phyloP scores from a whole-genome alignment of 2,888 invertebrate genomes.

The Kryphioiulus occultus region DNA sequence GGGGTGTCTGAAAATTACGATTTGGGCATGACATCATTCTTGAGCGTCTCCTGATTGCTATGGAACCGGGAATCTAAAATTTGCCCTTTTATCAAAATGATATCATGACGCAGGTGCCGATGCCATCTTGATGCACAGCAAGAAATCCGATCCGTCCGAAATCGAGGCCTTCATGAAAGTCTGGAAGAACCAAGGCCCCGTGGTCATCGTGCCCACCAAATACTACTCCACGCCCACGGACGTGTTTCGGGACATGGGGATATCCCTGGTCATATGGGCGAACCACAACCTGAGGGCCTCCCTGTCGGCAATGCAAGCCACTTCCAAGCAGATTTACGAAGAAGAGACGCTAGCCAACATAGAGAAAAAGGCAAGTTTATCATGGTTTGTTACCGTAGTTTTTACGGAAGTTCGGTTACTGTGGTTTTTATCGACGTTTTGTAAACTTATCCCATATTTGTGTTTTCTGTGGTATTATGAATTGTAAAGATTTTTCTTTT shows the following conservation, averaged over 20 bases:
- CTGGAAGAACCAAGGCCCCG: slow-evolving; percentile 65
- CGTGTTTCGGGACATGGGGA: slow-evolving; percentile 61
- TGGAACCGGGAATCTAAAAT: too few species aligned
- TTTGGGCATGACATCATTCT: too few species aligned
- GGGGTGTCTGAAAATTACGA: too few species aligned
- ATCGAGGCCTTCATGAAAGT: slow-evolving; percentile 64
- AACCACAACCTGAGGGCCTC: slow-evolving; percentile 64
- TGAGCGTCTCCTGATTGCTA: too few species aligned
- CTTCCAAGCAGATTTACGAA: slow-evolving; percentile 60
- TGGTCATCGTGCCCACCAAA: slow-evolving; percentile 65
- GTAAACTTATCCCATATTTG: neutral
- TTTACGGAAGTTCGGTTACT: neutral
- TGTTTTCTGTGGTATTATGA: neutral
- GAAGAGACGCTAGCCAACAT: slow-evolving; percentile 61
- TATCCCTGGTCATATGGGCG: slow-evolving; percentile 64
- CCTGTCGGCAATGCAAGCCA: slow-evolving; percentile 63
- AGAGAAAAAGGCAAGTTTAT: slow-evolving; percentile 60
- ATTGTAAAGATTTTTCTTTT: neutral
- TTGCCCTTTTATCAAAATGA: too few species aligned
- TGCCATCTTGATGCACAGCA: slow-evolving; percentile 65
- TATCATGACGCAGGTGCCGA: slow-evolving; percentile 64
- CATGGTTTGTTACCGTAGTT: neutral
- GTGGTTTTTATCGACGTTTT: neutral
- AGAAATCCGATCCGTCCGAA: slow-evolving; percentile 62
- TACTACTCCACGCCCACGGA: slow-evolving; percentile 63